phyloP scores from a whole-genome alignment of 1,140 invertebrate genomes.

The Coenobita brevimanus region DNA sequence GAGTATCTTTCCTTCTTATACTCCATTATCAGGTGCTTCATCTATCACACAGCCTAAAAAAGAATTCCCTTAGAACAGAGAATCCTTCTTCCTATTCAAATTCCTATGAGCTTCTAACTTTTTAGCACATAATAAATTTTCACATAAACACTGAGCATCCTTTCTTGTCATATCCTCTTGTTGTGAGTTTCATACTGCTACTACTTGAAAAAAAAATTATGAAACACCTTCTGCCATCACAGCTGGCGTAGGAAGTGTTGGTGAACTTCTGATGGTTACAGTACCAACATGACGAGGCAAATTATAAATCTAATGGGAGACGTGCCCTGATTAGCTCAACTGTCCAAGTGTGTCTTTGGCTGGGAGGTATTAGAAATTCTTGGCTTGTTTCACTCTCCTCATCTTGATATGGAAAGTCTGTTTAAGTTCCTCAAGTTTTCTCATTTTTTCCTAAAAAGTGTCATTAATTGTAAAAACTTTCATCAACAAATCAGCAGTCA shows the following conservation, averaged over 20 bases:
- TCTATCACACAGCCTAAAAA: too few species aligned
- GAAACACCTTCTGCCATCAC: too few species aligned
- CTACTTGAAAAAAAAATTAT: too few species aligned
- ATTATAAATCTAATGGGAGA: slow-evolving; percentile 11
- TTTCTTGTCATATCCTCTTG: too few species aligned
- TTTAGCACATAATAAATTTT: too few species aligned
- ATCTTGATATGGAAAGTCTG: slow-evolving; percentile 58
- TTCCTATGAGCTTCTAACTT: too few species aligned
- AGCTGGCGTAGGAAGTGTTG: too few species aligned
- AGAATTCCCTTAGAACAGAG: too few species aligned
- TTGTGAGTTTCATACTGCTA: neutral
- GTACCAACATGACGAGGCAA: slow-evolving; percentile 17
- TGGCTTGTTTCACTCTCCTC: slow-evolving; percentile 10
- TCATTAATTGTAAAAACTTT: slow-evolving; percentile 39
- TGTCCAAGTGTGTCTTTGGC: slow-evolving; percentile 43
- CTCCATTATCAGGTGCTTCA: too few species aligned
- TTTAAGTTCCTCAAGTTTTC: slow-evolving; percentile 24
- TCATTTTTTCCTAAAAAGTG: neutral
- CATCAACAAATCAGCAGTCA: slow-evolving; percentile 40
- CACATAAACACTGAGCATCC: neutral
- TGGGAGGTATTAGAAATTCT: slow-evolving; percentile 46
- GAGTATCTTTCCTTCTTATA: too few species aligned
- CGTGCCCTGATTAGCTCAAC: neutral
- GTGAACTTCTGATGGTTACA: too few species aligned
- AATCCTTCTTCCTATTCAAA: too few species aligned